These are phyloP conservation scores for Campoletis raptor DNA, from an alignment of 2,888 invertebrate genomes.

Conservation along the genomic window DNA sequence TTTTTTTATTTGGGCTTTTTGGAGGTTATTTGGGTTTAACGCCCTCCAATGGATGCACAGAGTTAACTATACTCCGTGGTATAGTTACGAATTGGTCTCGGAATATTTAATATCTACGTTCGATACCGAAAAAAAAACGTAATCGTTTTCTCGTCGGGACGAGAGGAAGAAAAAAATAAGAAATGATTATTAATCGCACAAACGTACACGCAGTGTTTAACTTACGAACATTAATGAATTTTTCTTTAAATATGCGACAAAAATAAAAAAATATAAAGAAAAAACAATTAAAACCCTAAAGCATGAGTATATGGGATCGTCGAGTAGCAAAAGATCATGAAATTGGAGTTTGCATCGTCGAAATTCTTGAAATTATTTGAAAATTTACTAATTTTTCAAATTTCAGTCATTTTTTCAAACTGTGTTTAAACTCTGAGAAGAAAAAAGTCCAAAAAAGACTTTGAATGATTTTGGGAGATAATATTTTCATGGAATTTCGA, in stretches of 20 bases:
- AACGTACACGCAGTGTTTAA: constrained; percentile 41
- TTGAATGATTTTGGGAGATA: not conserved
- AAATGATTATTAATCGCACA: constrained; percentile 18
- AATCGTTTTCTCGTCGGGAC: constrained; percentile 14
- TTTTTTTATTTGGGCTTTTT: constrained; percentile 5
- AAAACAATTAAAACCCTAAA: constrained; percentile 1
- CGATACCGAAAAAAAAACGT: constrained; percentile 45
- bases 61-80: constrained; percentile 58
- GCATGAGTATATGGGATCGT: constrained; percentile 29
- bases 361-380: not conserved
- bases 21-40: not conserved
- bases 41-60: constrained; percentile 34
- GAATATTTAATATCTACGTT: constrained; percentile 48
- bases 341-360: not conserved
- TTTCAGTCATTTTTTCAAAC: not conserved
- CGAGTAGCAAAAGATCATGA: constrained; percentile 9
- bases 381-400: not conserved
- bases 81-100: constrained; percentile 64
- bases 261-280: not conserved
- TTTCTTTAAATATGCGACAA: not conserved
- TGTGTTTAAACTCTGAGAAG: not conserved
- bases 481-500: not conserved
- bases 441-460: not conserved
- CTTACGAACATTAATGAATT: constrained; percentile 25
- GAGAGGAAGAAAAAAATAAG: constrained; percentile 8